These are phyloP conservation scores for Stenchaetothrips biformis DNA, from an alignment of 2,888 invertebrate genomes.

Conservation along the genomic window DNA sequence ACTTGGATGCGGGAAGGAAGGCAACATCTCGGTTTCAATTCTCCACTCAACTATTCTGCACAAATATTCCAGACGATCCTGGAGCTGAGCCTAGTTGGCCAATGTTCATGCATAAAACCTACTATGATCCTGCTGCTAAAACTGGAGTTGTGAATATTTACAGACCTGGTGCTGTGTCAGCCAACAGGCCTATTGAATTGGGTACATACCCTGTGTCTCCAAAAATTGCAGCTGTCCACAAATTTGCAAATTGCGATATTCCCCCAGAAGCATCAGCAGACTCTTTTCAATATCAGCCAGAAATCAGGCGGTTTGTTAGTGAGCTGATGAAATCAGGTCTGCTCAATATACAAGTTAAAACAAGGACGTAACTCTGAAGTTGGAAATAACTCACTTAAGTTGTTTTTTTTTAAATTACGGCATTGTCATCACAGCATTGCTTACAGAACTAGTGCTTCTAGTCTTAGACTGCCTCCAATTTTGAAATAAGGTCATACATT, in stretches of 20 bases:
- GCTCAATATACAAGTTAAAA: background rate
- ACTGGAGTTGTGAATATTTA: slow-evolving; percentile 3
- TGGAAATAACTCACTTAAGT: background rate
- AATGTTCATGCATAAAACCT: slow-evolving; percentile 4
- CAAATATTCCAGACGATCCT: slow-evolving; percentile 8
- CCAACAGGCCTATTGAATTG: background rate
- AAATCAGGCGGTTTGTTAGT: slow-evolving; percentile 3
- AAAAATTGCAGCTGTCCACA: background rate
- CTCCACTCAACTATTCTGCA: background rate
- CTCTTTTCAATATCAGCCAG: background rate
- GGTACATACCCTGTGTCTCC: slow-evolving; percentile 1
- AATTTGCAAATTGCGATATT: background rate
- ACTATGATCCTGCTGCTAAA: slow-evolving; percentile 7
- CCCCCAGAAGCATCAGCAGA: slow-evolving; percentile 1
- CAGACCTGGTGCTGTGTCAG: background rate
- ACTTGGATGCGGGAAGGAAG: background rate
- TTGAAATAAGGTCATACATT: background rate
- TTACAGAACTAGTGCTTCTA: slow-evolving; percentile 13
- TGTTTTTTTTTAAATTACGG: background rate
- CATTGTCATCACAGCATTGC: background rate
- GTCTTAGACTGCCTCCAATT: slow-evolving; percentile 15
- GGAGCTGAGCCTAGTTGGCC: background rate
- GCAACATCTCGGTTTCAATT: slow-evolving; percentile 9
- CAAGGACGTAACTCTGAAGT: background rate
- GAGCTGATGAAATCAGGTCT: slow-evolving; percentile 8